Evolutionary conservation across 2,888 invertebrate genomes (phyloP), one percentile per base, ranked within the genome.

Genomic region (Metallyticus violacea): DNA sequence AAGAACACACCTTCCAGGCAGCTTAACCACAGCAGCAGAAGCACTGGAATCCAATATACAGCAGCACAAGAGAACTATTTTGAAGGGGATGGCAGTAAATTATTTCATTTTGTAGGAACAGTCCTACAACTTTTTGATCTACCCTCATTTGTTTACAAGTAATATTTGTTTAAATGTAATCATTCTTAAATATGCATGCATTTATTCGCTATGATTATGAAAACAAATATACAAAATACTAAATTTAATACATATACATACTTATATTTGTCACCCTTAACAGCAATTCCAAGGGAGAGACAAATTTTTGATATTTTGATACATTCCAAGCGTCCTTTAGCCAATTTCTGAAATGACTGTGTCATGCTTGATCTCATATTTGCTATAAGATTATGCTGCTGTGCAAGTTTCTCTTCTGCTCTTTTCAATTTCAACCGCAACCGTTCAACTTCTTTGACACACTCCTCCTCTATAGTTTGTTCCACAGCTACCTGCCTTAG

Each of bases 401-500:
- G 86, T 26, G 89, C 89, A 7, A 91, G 88, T 85, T 89, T 90
- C 26, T 90, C 89, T 86, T 91, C 91, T 0, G 91, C 91, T 27
- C 89, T 77, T 85, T 86, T 90, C 0, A 91, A 88, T 85, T 91
- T 90, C 28, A 90, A 90, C 4, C 89, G 89, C 22, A 91, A 89
- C 76, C 90, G 90, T 81, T 89, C 90, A 1, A 91, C 90, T 87
- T 92, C 91, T 9, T 85, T 87, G 7, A 88, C 89, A n/a, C 91
- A 85, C 30, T 87, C 88, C 22, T 89, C 89, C 87, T 91, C 91
- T 6, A 90, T 85, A 81, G 91, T 90, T 79, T 90, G 89, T 83
- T 91, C 91, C 85, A 89, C 88, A 84, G 91, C 90, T 91, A 91
- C 91, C 26, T 91, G 90, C n/a, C 90, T 90, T 78, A 92, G 89